A percentile compares a stretch with the other conserved stretches of the same genome.
Evolutionary conservation across 2,113 vertebrate genomes (phyloP).

Genomic region (Pseudonaja textilis): DNA sequence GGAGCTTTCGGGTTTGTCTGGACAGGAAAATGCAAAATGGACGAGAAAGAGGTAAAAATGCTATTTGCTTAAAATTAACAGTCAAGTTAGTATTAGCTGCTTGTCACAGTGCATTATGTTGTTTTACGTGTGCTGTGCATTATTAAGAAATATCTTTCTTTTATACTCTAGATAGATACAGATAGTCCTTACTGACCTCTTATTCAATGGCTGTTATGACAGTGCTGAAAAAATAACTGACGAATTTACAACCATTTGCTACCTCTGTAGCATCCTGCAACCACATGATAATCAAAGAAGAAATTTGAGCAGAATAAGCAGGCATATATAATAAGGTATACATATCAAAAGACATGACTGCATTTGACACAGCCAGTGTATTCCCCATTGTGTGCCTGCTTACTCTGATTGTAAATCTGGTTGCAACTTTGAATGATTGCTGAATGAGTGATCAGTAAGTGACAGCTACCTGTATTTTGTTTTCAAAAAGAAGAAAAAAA

Average conservation of each 20-base stretch:
- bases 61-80: not conserved
- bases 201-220: not conserved
- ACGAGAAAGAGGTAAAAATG: conserved; percentile 78
- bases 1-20: conserved; percentile 94
- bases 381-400: not conserved
- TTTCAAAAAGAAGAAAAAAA: not conserved
- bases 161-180: not conserved
- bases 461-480: not conserved
- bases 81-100: not conserved
- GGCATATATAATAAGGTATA: not conserved
- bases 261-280: not conserved
- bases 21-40: conserved; percentile 74
- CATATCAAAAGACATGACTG: not conserved
- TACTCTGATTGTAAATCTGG: not conserved
- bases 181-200: not conserved
- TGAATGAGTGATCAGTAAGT: not conserved
- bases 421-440: not conserved
- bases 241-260: not conserved
- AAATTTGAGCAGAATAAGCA: not conserved
- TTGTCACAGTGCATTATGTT: not conserved
- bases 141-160: not conserved
- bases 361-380: not conserved
- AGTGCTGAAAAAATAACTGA: not conserved
- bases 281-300: not conserved
- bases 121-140: not conserved